Base-by-base conservation (phyloP, 2,888 invertebrate genomes). In the Steinernema scapterisci region DNA sequence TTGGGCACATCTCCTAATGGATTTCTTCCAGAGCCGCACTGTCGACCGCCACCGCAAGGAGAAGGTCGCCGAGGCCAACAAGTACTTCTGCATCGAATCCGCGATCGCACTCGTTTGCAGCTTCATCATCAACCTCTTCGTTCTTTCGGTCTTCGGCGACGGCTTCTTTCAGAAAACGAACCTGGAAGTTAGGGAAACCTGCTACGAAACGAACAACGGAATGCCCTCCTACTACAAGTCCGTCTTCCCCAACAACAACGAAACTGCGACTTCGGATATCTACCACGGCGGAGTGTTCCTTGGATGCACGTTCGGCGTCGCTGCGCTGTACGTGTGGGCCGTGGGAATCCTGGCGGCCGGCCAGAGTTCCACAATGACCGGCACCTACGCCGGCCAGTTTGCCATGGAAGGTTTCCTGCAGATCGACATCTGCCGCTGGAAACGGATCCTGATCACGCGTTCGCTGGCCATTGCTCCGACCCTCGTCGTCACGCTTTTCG, bases 111-210 rank as follows among this genome's bases (percentile, higher is more conserved):
- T 95, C 0, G 91, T 93, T 82, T 91, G 94, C 31, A 94, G 94
- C 70, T 93, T 95, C 85, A 88, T 94, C 73, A 94, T 95, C 79
- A 95, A 95, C 87, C 91, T 95, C 0, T 93, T 94, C 88, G 94
- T 95, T 7, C 93, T 94, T 0, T 89, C 93, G 2, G 94, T 95
- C 16, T 95, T 95, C 88, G 94, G 94, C 1, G 91, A 92, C 85
- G 94, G 93, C 52, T 90, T 95, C 81, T 93, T 90, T 86, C 90
- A 91, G 27, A 92, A 91, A 84, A 93, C 92, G 0, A 92, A 93
- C 77, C 75, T 71, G 7, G 81, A 86, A 56, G 76, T 86, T 72
- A 83, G 75, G 21, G 38, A 71, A 0, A 13, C 45, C 0, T 77
- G 77, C 43, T 5, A 31, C 5, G 38, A 19, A 11, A 76, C 71